A percentile compares a stretch with the other conserved stretches of the same genome.
Conservation (phyloP, 1,140 invertebrate genomes). For the Vanessa atalanta region DNA sequence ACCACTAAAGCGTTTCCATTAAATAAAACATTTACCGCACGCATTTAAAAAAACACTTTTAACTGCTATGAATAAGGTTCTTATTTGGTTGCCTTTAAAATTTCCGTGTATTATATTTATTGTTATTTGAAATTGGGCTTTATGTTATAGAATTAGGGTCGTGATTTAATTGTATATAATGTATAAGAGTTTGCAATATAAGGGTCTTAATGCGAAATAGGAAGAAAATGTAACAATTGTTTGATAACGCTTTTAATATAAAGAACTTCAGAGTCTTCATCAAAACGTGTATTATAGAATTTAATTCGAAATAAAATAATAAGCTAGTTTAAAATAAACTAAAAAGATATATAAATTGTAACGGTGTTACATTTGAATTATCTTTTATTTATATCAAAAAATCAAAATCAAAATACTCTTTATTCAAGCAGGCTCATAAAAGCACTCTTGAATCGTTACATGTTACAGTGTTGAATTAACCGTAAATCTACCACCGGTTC, state of each 20-base stretch:
- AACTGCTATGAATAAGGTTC: conserved; percentile 12
- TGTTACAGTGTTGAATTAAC: too few species aligned
- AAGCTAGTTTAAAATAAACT: neutral
- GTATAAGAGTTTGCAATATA: conserved; percentile 31
- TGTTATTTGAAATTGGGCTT: conserved; percentile 16
- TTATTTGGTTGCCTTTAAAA: conserved; percentile 14
- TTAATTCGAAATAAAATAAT: neutral
- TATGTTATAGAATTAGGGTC: conserved; percentile 8
- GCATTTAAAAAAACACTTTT: conserved; percentile 21
- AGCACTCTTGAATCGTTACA: too few species aligned
- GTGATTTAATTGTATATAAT: conserved; percentile 19
- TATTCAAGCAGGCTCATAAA: too few species aligned
- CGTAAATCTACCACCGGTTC: too few species aligned
- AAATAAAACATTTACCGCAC: conserved; percentile 33
- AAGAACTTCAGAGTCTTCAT: conserved; percentile 11
- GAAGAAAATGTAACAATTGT: conserved; percentile 39
- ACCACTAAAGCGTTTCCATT: conserved; percentile 25
- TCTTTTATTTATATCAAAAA: too few species aligned
- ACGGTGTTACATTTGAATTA: too few species aligned
- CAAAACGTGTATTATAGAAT: neutral
- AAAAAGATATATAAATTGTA: too few species aligned
- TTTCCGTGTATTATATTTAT: neutral
- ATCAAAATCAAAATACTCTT: too few species aligned
- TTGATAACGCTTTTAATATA: conserved; percentile 28
- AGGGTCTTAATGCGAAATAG: conserved; percentile 16